phyloP scores from a whole-genome alignment of 2,797 vertebrate species.

The Sciaenops ocellatus region DNA sequence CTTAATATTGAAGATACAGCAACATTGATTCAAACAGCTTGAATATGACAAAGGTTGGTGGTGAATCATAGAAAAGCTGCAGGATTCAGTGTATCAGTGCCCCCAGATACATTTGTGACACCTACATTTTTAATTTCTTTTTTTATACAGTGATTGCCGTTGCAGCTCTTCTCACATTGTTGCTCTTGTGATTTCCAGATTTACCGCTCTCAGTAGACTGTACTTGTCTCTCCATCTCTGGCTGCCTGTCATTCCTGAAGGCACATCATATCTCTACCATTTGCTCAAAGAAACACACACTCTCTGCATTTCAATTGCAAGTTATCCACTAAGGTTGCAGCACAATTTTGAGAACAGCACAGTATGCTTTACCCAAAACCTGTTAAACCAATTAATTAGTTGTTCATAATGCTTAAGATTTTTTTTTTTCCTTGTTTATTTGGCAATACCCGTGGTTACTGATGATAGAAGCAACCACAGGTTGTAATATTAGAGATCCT shows the following conservation, averaged over 20 bases:
- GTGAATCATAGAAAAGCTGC: conserved; percentile 2
- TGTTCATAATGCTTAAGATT: neutral
- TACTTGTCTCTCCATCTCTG: conserved; percentile 21
- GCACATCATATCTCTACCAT: conserved; percentile 1
- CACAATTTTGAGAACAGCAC: neutral
- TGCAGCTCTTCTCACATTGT: conserved; percentile 8
- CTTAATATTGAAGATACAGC: conserved; percentile 1
- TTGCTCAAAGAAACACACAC: neutral
- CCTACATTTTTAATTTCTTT: neutral
- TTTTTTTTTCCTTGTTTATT: neutral
- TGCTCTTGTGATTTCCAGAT: conserved; percentile 8
- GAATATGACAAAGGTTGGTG: neutral
- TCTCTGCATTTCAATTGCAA: neutral
- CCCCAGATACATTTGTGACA: neutral
- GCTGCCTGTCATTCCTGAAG: conserved; percentile 14
- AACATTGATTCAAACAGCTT: neutral
- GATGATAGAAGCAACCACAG: too few species aligned
- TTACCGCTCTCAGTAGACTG: conserved; percentile 10
- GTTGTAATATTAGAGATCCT: too few species aligned
- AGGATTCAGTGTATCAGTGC: neutral
- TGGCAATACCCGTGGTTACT: neutral
- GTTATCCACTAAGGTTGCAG: conserved; percentile 2
- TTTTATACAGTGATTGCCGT: conserved; percentile 14
- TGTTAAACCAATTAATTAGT: neutral
- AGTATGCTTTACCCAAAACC: neutral